Base-by-base conservation (phyloP, 2,797 vertebrate species). In the Poecile montanus region DNA sequence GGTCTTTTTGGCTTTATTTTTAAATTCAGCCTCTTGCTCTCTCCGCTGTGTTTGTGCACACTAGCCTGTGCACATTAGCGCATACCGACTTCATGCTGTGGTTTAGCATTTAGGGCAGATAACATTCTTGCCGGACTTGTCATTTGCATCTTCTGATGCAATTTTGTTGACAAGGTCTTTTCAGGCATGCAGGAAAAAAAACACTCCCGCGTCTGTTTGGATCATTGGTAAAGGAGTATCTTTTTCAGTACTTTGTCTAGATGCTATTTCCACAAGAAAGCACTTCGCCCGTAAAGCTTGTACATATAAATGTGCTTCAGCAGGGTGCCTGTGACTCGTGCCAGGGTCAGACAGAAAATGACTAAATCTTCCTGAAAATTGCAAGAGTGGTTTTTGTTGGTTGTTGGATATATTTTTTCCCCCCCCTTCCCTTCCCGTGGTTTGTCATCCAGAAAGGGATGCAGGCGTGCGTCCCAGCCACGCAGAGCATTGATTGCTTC, bases 401-500 rank as follows among this genome's bases (percentile, higher is more conserved):
- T 72, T 10, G 58, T 29, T 17, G 50, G 72, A 3, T 32, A 20
- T 22, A 40, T 12, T 29, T 20, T 19, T 27, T 2, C 9, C 5
- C 3, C 3, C 6, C 4, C 18, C 21, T 3, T 91, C 60, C 82
- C 36, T 3, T 91, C 60, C 82, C 36, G 71, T 82, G 94, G 89
- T 92, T 88, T 92, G 96, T 89, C 94, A 93, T 97, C 94, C 97
- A 96, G 93, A 82, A 95, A 96, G 95, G 92, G 97, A 97, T 96
- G 91, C 92, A 94, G 95, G 97, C 97, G 93, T 48, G 89, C 90
- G 92, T 97, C 98, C 98, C 98, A 98, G 98, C 98, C 98, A 97
- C 97, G 96, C 97, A 53, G 89, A 97, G 97, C 98, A 98, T 98
- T 98, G 98, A 98, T 98, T 98, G 98, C 98, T 98, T 98, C 97